Evolutionary conservation across 2,888 invertebrate genomes (phyloP).

Genomic region (Onthophagus sagittarius): DNA sequence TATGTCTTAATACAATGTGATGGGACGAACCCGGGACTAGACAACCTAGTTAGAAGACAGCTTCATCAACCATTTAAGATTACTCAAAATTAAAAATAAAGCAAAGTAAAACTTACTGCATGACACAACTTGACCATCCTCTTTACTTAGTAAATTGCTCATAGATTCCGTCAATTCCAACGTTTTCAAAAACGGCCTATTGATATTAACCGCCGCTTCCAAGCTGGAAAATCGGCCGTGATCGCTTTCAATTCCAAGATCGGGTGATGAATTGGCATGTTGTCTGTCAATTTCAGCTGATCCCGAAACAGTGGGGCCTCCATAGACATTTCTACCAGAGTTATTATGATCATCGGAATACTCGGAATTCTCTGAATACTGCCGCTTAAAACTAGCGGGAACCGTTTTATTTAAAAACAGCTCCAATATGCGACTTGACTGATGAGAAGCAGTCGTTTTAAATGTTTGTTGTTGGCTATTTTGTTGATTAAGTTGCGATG

Average conservation of each 20-base stretch:
- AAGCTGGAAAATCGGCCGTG: conserved; percentile 61
- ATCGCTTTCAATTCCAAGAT: conserved; percentile 88
- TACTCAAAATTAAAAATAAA: too few relatives aligned
- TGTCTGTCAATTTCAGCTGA: conserved; percentile 38
- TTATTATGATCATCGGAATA: conserved; percentile 50
- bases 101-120: conserved; percentile 29
- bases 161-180: conserved; percentile 48
- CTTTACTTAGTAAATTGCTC: conserved; percentile 44
- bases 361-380: conserved; percentile 46
- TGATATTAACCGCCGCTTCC: conserved; percentile 50
- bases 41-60: too few relatives aligned
- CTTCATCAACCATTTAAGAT: too few relatives aligned
- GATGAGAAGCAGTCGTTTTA: conserved; percentile 28
- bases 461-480: conserved; percentile 14
- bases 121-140: conserved; percentile 26
- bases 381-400: conserved; percentile 31
- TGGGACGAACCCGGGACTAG: too few relatives aligned
- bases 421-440: conserved; percentile 26
- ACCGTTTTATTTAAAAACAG: conserved; percentile 22
- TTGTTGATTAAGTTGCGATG: too few relatives aligned
- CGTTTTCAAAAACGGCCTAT: conserved; percentile 46
- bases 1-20: too few relatives aligned
- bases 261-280: conserved; percentile 66
- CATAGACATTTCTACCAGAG: conserved; percentile 31
- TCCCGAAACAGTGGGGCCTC: conserved; percentile 15